A percentile compares a stretch with the other conserved stretches of the same genome.
These are phyloP conservation scores for Herminia tarsipennalis DNA, from an alignment of 2,888 invertebrate genomes.

Conservation along the genomic window DNA sequence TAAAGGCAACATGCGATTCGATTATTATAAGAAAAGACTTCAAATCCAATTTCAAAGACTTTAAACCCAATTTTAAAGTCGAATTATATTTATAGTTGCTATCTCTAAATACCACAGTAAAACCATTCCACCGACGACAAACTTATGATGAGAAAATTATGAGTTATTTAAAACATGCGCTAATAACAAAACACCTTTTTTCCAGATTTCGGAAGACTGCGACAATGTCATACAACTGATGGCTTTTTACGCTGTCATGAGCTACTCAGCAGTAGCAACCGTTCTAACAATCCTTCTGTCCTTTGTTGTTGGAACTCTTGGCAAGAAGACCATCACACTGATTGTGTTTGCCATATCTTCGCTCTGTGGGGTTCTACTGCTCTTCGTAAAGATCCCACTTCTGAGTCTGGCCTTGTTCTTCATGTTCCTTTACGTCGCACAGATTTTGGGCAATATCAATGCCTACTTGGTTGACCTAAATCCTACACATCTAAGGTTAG, in stretches of 20 bases:
- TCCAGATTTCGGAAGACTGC: constrained; percentile 58
- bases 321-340: constrained; percentile 62
- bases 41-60: too few relatives aligned
- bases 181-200: neutral
- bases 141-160: too few relatives aligned
- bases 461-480: constrained; percentile 73
- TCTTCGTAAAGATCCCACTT: constrained; percentile 61
- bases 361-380: constrained; percentile 53
- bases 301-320: constrained; percentile 61
- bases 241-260: constrained; percentile 70
- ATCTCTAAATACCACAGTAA: too few relatives aligned
- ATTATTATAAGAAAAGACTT: too few relatives aligned
- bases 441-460: constrained; percentile 71
- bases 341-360: constrained; percentile 56
- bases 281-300: constrained; percentile 57
- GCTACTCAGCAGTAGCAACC: constrained; percentile 61
- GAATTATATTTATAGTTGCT: too few relatives aligned
- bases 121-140: too few relatives aligned
- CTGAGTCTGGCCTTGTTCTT: constrained; percentile 68
- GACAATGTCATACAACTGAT: constrained; percentile 57
- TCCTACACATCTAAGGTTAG: constrained; percentile 72
- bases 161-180: too few relatives aligned
- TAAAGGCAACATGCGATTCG: too few relatives aligned
- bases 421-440: constrained; percentile 64
- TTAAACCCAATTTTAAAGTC: too few relatives aligned